These are phyloP conservation scores for Candidula unifasciata DNA, from an alignment of 2,888 invertebrate genomes.

Conservation along the genomic window DNA sequence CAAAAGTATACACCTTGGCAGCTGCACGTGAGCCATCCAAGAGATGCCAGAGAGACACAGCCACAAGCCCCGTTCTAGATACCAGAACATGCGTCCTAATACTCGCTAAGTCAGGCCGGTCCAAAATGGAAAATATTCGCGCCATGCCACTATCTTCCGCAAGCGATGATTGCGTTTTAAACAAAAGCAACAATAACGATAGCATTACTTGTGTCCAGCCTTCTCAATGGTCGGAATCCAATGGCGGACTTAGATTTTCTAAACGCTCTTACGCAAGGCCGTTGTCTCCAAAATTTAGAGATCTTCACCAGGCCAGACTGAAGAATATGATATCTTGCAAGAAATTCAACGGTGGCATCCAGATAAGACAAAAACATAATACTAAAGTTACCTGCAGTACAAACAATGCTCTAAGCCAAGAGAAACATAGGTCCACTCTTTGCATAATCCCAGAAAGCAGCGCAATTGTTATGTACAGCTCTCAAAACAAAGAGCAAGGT, in stretches of 20 bases:
- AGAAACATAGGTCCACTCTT: neutral
- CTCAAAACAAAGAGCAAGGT: neutral
- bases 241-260: neutral
- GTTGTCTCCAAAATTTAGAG: neutral
- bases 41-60: conserved; percentile 1
- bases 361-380: neutral
- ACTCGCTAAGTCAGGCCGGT: neutral
- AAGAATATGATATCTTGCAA: neutral
- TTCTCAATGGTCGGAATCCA: neutral
- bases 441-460: neutral
- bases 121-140: neutral
- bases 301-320: neutral
- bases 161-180: neutral
- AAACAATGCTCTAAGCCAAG: conserved; percentile 4
- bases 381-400: neutral
- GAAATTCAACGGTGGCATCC: neutral
- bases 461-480: neutral
- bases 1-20: neutral
- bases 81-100: conserved; percentile 2
- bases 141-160: neutral
- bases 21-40: conserved; percentile 28
- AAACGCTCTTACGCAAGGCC: neutral
- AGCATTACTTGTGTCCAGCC: too few relatives aligned
- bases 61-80: conserved; percentile 23
- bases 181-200: conserved; percentile 7